These are phyloP conservation scores for Ovibos moschatus DNA, from an alignment of 2,113 vertebrate genomes.

Conservation along the genomic window DNA sequence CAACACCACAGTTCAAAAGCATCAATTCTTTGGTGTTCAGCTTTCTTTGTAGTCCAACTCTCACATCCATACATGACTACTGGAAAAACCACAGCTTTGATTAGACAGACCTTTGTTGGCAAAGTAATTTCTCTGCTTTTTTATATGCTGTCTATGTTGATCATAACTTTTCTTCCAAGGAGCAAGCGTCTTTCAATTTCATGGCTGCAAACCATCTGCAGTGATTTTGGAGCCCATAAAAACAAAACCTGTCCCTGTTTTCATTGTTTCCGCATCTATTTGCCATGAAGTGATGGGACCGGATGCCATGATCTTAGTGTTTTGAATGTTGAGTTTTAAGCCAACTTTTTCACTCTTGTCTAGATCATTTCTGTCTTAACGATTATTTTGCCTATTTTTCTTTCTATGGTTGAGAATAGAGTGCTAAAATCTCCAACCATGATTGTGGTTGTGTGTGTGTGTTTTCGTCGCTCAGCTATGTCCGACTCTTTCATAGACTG, in stretches of 20 bases:
- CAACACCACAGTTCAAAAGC: background rate
- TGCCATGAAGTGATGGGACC: background rate
- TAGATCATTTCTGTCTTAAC: background rate
- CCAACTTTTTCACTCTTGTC: background rate
- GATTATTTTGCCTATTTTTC: background rate
- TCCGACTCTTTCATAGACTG: background rate
- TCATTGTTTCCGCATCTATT: background rate
- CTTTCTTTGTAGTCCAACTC: background rate
- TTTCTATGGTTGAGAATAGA: background rate
- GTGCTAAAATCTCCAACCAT: background rate
- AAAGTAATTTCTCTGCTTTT: background rate
- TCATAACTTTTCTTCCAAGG: background rate
- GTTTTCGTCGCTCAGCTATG: background rate
- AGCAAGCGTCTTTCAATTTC: background rate
- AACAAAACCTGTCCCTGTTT: background rate
- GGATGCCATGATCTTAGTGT: background rate
- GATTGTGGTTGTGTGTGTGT: background rate
- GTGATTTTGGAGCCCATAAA: background rate
- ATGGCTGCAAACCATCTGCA: background rate
- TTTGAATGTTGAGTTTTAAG: background rate
- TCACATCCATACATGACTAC: background rate
- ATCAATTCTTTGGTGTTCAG: accelerated
- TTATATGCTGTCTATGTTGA: background rate
- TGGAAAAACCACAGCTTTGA: background rate
- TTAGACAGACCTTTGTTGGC: background rate